These are phyloP conservation scores for Ictalurus furcatus DNA, from an alignment of 2,113 vertebrate genomes.

Conservation along the genomic window DNA sequence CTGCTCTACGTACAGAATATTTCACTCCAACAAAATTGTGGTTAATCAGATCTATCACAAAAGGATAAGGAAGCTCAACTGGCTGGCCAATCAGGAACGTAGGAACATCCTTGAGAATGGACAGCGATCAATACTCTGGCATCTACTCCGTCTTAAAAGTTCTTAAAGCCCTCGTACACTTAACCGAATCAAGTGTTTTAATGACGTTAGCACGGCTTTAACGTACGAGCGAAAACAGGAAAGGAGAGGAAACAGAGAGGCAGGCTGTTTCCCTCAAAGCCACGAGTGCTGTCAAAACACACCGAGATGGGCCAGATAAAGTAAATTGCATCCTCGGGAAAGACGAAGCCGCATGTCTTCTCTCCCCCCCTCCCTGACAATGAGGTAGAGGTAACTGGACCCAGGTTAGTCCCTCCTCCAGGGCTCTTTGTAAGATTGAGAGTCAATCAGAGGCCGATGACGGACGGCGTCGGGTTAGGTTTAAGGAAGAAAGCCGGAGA, in stretches of 20 bases:
- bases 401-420: constrained; percentile 63
- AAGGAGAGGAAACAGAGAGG: constrained; percentile 39
- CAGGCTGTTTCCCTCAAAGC: constrained; percentile 57
- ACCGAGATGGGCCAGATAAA: constrained; percentile 64
- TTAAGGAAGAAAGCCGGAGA: constrained; percentile 65
- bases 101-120: constrained; percentile 15
- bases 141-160: constrained; percentile 26
- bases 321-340: constrained; percentile 67
- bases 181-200: constrained; percentile 70
- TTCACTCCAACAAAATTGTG: neutral
- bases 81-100: constrained; percentile 27
- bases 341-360: constrained; percentile 62
- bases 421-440: constrained; percentile 72
- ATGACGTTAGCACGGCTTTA: constrained; percentile 64
- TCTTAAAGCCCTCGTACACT: constrained; percentile 63
- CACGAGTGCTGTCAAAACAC: constrained; percentile 72
- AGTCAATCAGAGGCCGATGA: constrained; percentile 75
- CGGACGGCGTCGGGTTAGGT: constrained; percentile 70
- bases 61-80: neutral
- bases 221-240: constrained; percentile 34
- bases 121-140: constrained; percentile 35
- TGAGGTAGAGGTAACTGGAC: constrained; percentile 78
- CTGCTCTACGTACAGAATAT: neutral
- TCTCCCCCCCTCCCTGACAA: constrained; percentile 38
- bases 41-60: neutral